Percentiles rank a stretch among this genome's conserved stretches.
phyloP scores from a whole-genome alignment of 2,797 vertebrate species.

The Phataginus tetradactyla region DNA sequence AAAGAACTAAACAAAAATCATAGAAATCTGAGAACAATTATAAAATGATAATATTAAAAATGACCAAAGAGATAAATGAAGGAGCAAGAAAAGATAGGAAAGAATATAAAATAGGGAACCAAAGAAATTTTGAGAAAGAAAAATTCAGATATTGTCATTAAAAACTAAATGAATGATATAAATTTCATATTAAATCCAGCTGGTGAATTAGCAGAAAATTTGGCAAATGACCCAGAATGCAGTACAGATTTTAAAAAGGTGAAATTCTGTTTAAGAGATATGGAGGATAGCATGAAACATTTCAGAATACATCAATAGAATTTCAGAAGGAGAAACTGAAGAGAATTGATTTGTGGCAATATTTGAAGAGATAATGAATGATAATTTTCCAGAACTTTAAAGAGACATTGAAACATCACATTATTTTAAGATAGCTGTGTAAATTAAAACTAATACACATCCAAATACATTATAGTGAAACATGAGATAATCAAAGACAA shows the following conservation, averaged over 20 bases:
- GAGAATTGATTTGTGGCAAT: background rate
- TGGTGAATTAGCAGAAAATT: background rate
- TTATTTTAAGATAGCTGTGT: background rate
- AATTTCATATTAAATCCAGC: constrained; percentile 15
- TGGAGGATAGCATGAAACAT: background rate
- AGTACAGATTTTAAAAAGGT: background rate
- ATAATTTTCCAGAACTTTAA: constrained; percentile 26
- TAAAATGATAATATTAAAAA: background rate
- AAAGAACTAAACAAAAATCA: background rate
- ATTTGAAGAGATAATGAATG: background rate
- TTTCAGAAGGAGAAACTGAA: background rate
- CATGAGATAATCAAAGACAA: background rate
- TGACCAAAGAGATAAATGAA: background rate
- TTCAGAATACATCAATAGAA: background rate
- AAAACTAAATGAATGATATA: background rate
- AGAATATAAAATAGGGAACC: background rate
- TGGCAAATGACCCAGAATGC: background rate
- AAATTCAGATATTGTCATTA: constrained; percentile 28
- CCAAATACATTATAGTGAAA: background rate
- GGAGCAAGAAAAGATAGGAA: background rate
- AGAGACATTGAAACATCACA: background rate
- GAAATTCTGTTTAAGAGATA: background rate
- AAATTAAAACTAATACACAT: background rate
- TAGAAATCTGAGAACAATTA: background rate
- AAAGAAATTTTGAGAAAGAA: background rate